Conservation (phyloP, 2,888 invertebrate genomes). For the Drosophila demipolita region DNA sequence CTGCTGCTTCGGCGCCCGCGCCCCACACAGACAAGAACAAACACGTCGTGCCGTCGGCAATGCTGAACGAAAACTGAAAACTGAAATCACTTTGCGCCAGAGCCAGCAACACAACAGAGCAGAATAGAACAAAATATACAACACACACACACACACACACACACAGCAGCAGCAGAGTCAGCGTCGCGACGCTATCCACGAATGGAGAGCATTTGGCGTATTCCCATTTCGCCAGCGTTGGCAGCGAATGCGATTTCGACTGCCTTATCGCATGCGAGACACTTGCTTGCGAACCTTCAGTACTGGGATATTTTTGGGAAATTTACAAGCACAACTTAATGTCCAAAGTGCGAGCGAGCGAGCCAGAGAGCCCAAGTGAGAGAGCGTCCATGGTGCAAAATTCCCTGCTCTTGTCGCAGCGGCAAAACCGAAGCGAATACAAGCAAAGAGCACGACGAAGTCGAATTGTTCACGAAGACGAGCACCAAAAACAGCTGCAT, state of each 20-base stretch:
- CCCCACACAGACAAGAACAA: slow-evolving; percentile 46
- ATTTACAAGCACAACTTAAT: slow-evolving; percentile 60
- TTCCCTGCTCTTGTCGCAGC: slow-evolving; percentile 60
- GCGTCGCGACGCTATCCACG: slow-evolving; percentile 52
- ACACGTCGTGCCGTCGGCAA: slow-evolving; percentile 84
- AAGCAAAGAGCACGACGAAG: slow-evolving; percentile 15
- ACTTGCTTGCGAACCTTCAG: not conserved
- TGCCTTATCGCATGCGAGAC: slow-evolving; percentile 68
- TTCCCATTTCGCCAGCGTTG: slow-evolving; percentile 23
- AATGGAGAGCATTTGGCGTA: slow-evolving; percentile 50
- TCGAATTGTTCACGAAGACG: slow-evolving; percentile 11
- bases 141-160: not conserved
- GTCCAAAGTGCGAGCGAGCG: slow-evolving; percentile 2
- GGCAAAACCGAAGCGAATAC: slow-evolving; percentile 35
- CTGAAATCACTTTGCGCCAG: slow-evolving; percentile 53
- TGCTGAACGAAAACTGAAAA: slow-evolving; percentile 84
- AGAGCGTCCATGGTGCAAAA: slow-evolving; percentile 19
- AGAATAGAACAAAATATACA: slow-evolving; percentile 16
- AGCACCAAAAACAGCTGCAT: slow-evolving; percentile 45
- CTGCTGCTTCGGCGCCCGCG: slow-evolving; percentile 53
- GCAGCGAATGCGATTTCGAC: slow-evolving; percentile 13
- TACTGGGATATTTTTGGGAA: slow-evolving; percentile 43
- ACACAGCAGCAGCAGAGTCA: slow-evolving; percentile 22
- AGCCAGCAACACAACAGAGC: slow-evolving; percentile 31
- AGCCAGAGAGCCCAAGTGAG: slow-evolving; percentile 8